Base-by-base conservation (phyloP, 1,140 invertebrate genomes). In the Drosophila kohkoa region DNA sequence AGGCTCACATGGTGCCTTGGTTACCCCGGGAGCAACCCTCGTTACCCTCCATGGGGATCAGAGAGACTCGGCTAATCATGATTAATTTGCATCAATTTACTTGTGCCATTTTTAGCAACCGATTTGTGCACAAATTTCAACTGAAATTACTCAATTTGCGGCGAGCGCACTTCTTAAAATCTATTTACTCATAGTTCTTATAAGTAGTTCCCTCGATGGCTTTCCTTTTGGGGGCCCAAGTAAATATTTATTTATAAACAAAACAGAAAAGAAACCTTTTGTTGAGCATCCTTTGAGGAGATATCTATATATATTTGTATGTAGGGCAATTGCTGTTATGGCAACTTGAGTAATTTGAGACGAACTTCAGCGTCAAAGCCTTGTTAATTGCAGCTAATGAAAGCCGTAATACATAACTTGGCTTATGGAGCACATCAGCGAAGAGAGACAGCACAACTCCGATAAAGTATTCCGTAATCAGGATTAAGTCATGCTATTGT, bases 71-170 rank as follows among this genome's bases (percentile, higher is more conserved):
- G 59, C 77, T 88, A 88, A 88, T 88, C 83, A 88, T 88, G 83
- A 88, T 88, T 89, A 88, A 88, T 89, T 88, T 88, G 85, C 85
- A 72, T 89, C 83, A 88, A 88, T 88, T 88, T 88, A 70, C 13
- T 30, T 15, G 46, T 48, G 70, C 74, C 88, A 89, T 89, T 78
- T 88, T 81, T 88, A 83, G 83, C 69, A 43, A 49, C 10, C 59
- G 72, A 75, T 75, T 71, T 75, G 46, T 59, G 41, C 80, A 71
- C 73, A 16, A 38, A 28, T 66, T 30, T 46, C 15, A 16, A 60
- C 73, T 55, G 25, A 65, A 65, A 55, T 65, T 65, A 52, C 62
- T 25, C 20, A 43, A 54, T 54, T 64, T 64, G 13, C n/a, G 20
- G 49, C 15, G 7, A n/a, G 46, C 28, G 51, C 28, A 54, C 20